Conservation (phyloP, 1,140 invertebrate genomes). For the Harlomillsia oculata region DNA sequence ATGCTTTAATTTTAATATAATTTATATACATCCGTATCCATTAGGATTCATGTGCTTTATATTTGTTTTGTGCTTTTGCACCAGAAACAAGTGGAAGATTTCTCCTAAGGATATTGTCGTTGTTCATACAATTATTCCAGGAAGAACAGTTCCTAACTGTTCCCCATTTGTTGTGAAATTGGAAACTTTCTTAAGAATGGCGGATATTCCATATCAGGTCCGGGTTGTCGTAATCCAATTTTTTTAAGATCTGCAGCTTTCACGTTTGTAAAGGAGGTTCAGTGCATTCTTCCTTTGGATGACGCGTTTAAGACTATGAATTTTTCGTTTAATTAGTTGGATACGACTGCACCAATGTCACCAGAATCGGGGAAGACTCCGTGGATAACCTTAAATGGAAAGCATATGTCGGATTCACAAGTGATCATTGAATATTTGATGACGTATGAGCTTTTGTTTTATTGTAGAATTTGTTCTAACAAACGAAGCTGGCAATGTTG, state of each 20-base stretch:
- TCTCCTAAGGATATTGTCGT: constrained; percentile 19
- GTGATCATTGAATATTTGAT: constrained; percentile 21
- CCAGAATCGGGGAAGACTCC: constrained; percentile 37
- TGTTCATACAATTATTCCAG: constrained; percentile 9
- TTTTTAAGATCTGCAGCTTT: neutral
- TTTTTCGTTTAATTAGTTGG: constrained; percentile 4
- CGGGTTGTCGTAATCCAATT: too few species aligned
- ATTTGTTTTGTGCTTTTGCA: neutral
- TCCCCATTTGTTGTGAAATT: constrained; percentile 28
- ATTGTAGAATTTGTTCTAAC: neutral
- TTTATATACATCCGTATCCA: neutral
- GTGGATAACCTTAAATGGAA: constrained; percentile 41
- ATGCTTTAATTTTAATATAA: neutral
- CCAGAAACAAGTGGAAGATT: constrained; percentile 17
- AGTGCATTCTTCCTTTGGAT: neutral
- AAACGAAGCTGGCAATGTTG: constrained; percentile 2
- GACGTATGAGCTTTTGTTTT: neutral
- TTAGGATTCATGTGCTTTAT: neutral
- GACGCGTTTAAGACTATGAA: neutral
- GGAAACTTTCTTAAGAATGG: constrained; percentile 30
- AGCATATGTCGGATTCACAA: constrained; percentile 39
- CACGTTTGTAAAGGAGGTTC: neutral
- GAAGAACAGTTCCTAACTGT: constrained; percentile 14
- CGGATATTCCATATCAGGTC: constrained; percentile 33
- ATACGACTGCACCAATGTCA: constrained; percentile 14